Evolutionary conservation across 35 echinoderm and acorn worm genomes (phyloP).

Genomic region (Diadema setosum): DNA sequence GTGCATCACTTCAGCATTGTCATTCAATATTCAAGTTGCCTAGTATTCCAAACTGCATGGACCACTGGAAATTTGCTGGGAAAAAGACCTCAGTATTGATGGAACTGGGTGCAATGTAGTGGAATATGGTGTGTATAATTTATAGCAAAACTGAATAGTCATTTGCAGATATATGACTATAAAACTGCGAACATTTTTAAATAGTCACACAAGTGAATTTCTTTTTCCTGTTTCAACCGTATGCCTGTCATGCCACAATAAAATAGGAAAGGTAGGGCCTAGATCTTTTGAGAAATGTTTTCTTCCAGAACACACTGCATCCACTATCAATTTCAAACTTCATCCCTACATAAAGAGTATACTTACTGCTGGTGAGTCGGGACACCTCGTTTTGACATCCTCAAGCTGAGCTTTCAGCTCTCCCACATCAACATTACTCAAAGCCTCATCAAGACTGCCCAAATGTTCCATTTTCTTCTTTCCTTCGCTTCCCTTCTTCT

Average conservation of each 20-base stretch:
- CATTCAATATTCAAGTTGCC: too few species aligned
- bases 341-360: not conserved
- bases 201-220: not conserved
- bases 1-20: too few species aligned
- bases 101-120: too few species aligned
- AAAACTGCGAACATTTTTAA: not conserved
- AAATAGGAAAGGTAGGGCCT: not conserved
- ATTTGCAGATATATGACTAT: not conserved
- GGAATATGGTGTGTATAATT: too few species aligned
- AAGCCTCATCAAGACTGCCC: slow-evolving; percentile 47
- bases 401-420: slow-evolving; percentile 60
- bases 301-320: not conserved
- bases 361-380: slow-evolving; percentile 67
- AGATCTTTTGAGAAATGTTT: not conserved
- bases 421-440: slow-evolving; percentile 42
- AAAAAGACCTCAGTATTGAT: too few species aligned
- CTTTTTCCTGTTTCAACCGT: not conserved
- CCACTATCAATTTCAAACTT: too few species aligned
- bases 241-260: not conserved
- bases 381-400: slow-evolving; percentile 61
- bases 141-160: too few species aligned
- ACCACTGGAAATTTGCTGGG: too few species aligned
- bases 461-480: slow-evolving; percentile 53
- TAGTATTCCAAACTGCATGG: too few species aligned
- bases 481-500: slow-evolving; percentile 31